A percentile compares a stretch with the other conserved stretches of the same genome.
Conservation (phyloP, 1,140 invertebrate genomes). For the Diabrotica undecimpunctata region DNA sequence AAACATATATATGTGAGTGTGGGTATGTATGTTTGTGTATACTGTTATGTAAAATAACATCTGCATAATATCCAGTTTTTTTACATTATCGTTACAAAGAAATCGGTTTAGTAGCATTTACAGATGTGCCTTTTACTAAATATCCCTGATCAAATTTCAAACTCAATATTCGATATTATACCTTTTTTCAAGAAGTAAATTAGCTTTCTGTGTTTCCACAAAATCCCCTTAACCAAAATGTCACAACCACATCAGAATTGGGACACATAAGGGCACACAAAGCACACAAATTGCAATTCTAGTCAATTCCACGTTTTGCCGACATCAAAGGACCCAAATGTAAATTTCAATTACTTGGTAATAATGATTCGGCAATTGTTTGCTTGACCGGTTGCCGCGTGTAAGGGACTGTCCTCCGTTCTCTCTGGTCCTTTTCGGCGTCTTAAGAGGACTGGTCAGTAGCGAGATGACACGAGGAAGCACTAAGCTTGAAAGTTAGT, state of each 20-base stretch:
- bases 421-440: slow-evolving; percentile 9
- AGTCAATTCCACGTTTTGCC: slow-evolving; percentile 26
- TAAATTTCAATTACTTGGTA: slow-evolving; percentile 36
- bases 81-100: too few species aligned
- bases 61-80: too few species aligned
- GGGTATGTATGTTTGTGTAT: too few species aligned
- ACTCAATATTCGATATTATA: background rate
- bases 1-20: too few species aligned
- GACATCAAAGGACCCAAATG: slow-evolving; percentile 32
- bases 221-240: slow-evolving; percentile 22
- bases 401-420: slow-evolving; percentile 18
- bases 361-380: slow-evolving; percentile 37
- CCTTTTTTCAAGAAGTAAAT: background rate
- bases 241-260: slow-evolving; percentile 24
- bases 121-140: too few species aligned
- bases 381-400: slow-evolving; percentile 31
- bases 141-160: too few species aligned
- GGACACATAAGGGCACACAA: background rate
- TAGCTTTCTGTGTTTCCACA: background rate
- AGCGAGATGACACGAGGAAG: background rate
- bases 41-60: too few species aligned
- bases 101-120: too few species aligned
- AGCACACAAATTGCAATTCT: slow-evolving; percentile 29
- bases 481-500: background rate
- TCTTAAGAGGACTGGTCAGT: slow-evolving; percentile 6